A percentile compares a stretch with the other conserved stretches of the same genome.
These are phyloP conservation scores for Mamestra configurata DNA, from an alignment of 1,140 invertebrate genomes.

Conservation along the genomic window DNA sequence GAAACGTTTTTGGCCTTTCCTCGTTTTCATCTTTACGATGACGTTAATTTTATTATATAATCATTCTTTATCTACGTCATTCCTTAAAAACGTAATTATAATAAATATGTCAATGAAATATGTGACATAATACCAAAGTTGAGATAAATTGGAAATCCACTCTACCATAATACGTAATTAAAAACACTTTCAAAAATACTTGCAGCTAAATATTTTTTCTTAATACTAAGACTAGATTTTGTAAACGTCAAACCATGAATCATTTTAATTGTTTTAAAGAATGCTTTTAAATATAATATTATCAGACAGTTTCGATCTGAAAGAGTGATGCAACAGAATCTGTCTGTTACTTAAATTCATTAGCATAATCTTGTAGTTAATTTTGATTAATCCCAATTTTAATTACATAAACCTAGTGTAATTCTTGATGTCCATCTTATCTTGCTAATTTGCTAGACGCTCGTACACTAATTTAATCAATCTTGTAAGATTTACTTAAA, in stretches of 20 bases:
- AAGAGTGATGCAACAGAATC: conserved; percentile 19
- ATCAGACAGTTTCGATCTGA: conserved; percentile 19
- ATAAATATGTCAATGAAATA: too few relatives aligned
- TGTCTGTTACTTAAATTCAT: not conserved
- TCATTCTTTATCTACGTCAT: too few relatives aligned
- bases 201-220: not conserved
- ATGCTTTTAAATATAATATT: conserved; percentile 3
- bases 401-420: conserved; percentile 24
- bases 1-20: too few relatives aligned
- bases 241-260: conserved; percentile 7
- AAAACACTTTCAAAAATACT: conserved; percentile 1
- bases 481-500: not conserved
- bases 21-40: too few relatives aligned
- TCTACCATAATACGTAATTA: not conserved
- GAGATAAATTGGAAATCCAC: not conserved
- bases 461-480: not conserved
- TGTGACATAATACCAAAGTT: not conserved
- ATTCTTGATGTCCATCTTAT: conserved; percentile 7
- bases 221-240: conserved; percentile 8
- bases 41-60: too few relatives aligned
- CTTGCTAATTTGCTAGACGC: not conserved
- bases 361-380: conserved; percentile 30
- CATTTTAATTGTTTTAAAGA: not conserved
- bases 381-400: conserved; percentile 27
- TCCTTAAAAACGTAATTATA: too few relatives aligned